Percentiles rank a stretch among this genome's conserved stretches.
Conservation (phyloP, 1,140 invertebrate species). For the Dendroctonus ponderosae region DNA sequence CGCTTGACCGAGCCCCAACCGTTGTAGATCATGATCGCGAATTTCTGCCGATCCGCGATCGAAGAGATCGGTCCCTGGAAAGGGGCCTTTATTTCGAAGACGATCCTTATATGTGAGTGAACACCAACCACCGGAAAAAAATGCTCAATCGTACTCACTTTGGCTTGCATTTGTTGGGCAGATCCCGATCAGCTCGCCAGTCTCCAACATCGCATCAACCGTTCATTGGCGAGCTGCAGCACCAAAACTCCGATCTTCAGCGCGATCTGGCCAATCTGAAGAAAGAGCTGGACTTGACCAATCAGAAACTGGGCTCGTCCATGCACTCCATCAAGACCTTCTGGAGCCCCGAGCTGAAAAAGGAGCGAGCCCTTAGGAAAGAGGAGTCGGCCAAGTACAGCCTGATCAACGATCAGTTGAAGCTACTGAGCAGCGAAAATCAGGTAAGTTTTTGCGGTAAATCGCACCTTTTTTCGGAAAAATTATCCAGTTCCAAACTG, state of each 20-base stretch:
- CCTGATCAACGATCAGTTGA: constrained; percentile 95
- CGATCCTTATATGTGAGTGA: constrained; percentile 62
- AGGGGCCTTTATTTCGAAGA: constrained; percentile 70
- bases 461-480: too few species aligned
- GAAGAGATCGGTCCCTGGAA: constrained; percentile 62
- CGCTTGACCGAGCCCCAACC: constrained; percentile 68
- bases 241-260: constrained; percentile 92
- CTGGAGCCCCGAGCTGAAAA: constrained; percentile 99
- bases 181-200: constrained; percentile 66
- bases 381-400: constrained; percentile 97
- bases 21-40: constrained; percentile 67
- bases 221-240: constrained; percentile 90
- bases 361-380: constrained; percentile 92
- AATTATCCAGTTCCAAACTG: too few species aligned
- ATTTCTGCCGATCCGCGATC: constrained; percentile 75
- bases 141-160: too few species aligned
- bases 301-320: constrained; percentile 96
- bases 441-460: constrained; percentile 66
- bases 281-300: constrained; percentile 94
- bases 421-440: constrained; percentile 94
- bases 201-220: constrained; percentile 60
- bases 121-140: background rate
- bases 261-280: constrained; percentile 95
- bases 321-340: constrained; percentile 99
- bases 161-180: background rate